Conservation (phyloP, 2,113 vertebrate genomes). For the Megalops atlanticus region DNA sequence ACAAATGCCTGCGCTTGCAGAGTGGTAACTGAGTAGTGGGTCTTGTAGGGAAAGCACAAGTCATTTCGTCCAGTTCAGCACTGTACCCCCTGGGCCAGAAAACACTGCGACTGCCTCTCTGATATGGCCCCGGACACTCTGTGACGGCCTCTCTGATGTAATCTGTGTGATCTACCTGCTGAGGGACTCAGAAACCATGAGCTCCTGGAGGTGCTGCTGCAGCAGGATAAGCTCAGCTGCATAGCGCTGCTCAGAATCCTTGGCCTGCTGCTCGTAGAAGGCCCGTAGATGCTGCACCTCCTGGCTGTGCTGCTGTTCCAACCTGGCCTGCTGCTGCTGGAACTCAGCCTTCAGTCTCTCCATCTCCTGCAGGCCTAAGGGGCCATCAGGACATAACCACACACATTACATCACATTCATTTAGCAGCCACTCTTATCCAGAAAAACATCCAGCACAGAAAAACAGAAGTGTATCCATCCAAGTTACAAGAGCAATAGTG, state of each 20-base stretch:
- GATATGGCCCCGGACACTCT: too few relatives aligned
- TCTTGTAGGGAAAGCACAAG: too few relatives aligned
- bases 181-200: constrained; percentile 46
- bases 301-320: constrained; percentile 74
- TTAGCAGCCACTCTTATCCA: too few relatives aligned
- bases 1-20: too few relatives aligned
- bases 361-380: constrained; percentile 39
- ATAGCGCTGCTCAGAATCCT: constrained; percentile 76
- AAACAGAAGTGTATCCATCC: too few relatives aligned
- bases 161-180: constrained; percentile 70
- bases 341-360: constrained; percentile 61
- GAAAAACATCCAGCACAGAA: too few relatives aligned
- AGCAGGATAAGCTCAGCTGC: constrained; percentile 71
- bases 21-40: too few relatives aligned
- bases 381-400: background rate
- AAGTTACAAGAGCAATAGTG: too few relatives aligned
- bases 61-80: too few relatives aligned
- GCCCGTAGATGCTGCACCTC: constrained; percentile 73
- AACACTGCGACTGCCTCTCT: too few relatives aligned
- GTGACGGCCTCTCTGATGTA: background rate
- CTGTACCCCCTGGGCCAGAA: too few relatives aligned
- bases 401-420: too few relatives aligned
- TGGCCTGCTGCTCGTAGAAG: constrained; percentile 76
- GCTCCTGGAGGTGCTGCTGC: constrained; percentile 71
- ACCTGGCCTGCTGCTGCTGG: constrained; percentile 58